Evolutionary conservation across 2,888 invertebrate genomes (phyloP).

Genomic region (Scaptomyza cyrtandrae): DNA sequence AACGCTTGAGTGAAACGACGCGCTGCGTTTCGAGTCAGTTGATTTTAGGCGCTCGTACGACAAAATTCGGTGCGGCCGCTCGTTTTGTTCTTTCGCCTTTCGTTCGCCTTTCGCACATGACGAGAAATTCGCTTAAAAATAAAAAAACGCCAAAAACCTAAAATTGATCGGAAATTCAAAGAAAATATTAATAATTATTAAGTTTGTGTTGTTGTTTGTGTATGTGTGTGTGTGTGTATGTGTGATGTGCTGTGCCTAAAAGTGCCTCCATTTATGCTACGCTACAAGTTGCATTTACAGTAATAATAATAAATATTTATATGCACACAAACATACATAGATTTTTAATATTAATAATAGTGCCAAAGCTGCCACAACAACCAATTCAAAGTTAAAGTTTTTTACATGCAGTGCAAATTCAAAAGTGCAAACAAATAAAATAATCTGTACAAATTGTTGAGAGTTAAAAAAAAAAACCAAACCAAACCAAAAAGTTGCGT

Average conservation of each 20-base stretch:
- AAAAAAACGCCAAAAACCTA: slow-evolving; percentile 1
- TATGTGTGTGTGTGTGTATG: slow-evolving; percentile 26
- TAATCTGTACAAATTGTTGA: neutral
- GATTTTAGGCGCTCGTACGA: slow-evolving; percentile 56
- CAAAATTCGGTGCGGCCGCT: slow-evolving; percentile 56
- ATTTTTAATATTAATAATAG: slow-evolving; percentile 30
- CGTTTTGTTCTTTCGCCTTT: slow-evolving; percentile 44
- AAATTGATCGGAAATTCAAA: slow-evolving; percentile 10
- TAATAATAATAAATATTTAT: slow-evolving; percentile 26
- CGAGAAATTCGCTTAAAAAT: slow-evolving; percentile 30
- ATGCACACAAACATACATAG: slow-evolving; percentile 1
- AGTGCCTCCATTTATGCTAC: too few relatives aligned
- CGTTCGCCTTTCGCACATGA: slow-evolving; percentile 40
- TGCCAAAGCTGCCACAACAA: slow-evolving; percentile 43
- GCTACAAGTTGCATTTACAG: slow-evolving; percentile 54
- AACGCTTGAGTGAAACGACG: slow-evolving; percentile 56
- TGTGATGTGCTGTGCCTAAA: slow-evolving; percentile 24
- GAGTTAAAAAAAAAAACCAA: neutral
- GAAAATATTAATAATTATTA: neutral
- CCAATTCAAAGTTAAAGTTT: slow-evolving; percentile 18
- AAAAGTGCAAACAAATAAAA: slow-evolving; percentile 10
- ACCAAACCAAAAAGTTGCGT: slow-evolving; percentile 5
- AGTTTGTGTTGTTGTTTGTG: slow-evolving; percentile 13
- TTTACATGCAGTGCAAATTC: neutral
- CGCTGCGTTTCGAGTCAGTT: slow-evolving; percentile 54